Percentiles rank a stretch among this genome's conserved stretches.
These are phyloP conservation scores for Cynopterus sphinx DNA, from an alignment of 2,797 vertebrate genomes.

Conservation along the genomic window DNA sequence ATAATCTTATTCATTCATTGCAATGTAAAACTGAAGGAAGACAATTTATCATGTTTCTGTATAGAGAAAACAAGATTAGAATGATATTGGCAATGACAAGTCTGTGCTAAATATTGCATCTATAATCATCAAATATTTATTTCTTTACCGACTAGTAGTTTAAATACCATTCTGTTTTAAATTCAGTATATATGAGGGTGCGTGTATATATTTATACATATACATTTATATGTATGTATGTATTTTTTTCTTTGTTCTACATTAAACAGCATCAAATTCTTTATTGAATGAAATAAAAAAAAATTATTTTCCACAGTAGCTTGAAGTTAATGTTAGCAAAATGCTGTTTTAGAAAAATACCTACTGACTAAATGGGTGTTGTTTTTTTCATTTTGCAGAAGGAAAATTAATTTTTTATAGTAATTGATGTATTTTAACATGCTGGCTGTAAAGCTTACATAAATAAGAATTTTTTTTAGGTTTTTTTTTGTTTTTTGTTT, in stretches of 20 bases:
- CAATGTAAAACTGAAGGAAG: neutral
- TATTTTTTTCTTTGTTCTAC: neutral
- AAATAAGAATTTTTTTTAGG: neutral
- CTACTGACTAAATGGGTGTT: neutral
- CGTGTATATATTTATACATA: neutral
- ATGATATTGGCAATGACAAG: neutral
- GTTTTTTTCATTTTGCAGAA: neutral
- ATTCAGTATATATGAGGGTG: neutral
- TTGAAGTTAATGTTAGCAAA: conserved; percentile 39
- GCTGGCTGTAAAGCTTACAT: neutral
- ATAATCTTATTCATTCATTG: neutral
- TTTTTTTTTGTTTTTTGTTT: neutral
- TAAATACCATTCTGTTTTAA: conserved; percentile 23
- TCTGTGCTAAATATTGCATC: neutral
- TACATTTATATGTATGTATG: neutral
- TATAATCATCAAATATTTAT: conserved; percentile 43
- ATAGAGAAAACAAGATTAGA: neutral
- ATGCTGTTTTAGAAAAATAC: neutral
- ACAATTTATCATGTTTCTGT: neutral
- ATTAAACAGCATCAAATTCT: neutral
- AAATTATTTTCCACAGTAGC: neutral
- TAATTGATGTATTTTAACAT: neutral
- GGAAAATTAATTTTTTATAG: neutral
- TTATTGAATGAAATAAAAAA: neutral
- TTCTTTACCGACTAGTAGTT: neutral